Evolutionary conservation across 2,888 invertebrate genomes (phyloP), one percentile per base, ranked within the genome.

Genomic region (Plutella xylostella): DNA sequence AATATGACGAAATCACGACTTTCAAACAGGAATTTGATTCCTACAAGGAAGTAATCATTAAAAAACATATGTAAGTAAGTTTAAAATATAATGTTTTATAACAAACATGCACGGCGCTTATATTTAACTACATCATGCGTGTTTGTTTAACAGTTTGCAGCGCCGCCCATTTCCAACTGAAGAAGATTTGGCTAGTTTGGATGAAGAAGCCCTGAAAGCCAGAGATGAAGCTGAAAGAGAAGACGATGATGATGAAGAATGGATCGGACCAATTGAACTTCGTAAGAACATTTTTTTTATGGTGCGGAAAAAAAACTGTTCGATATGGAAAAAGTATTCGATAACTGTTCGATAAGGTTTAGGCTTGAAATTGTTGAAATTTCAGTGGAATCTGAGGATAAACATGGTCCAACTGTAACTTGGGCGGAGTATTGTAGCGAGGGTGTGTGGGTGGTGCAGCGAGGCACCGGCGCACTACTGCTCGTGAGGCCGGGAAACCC

Each of bases 261-360:
- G 71, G 68, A 20, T 73, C 33, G 77, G 80, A 12, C 88, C 90
- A 65, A 72, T 92, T 55, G 86, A 88, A 56, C 77, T 92, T 47
- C 87, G 91, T 91, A 72, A 60, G 65, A 50, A 9, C 14, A 7
- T 33, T 3, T 33, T 6, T 14, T 14, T n/a, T n/a, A n/a, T n/a
- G n/a, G n/a, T n/a, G n/a, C n/a, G n/a, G n/a, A n/a, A n/a, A n/a
- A n/a, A n/a, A n/a, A n/a, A n/a, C n/a, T n/a, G n/a, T n/a, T n/a
- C n/a, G n/a, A n/a, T n/a, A n/a, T n/a, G n/a, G n/a, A n/a, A n/a
- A n/a, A n/a, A n/a, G n/a, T n/a, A n/a, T n/a, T n/a, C n/a, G n/a
- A n/a, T n/a, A n/a, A n/a, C n/a, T n/a, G n/a, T n/a, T n/a, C n/a
- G n/a, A n/a, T n/a, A n/a, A n/a, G n/a, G n/a, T n/a, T n/a, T n/a